phyloP scores from a whole-genome alignment of 1,140 invertebrate species.

The Magallana gigas region DNA sequence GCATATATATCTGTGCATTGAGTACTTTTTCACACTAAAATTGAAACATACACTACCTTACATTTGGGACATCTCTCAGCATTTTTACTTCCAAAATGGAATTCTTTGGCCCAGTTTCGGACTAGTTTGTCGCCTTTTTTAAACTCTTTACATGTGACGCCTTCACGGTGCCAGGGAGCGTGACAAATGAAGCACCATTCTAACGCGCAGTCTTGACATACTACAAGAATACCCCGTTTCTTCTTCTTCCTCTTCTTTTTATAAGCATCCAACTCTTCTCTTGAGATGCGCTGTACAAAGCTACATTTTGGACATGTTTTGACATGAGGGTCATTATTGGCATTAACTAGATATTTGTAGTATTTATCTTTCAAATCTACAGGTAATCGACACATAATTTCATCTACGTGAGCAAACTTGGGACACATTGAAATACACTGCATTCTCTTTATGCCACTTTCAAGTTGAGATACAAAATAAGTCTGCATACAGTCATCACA shows the following conservation, averaged over 20 bases:
- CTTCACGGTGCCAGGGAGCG: constrained; percentile 78
- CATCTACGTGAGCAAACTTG: constrained; percentile 74
- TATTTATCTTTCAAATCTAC: constrained; percentile 75
- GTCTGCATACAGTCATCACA: constrained; percentile 75
- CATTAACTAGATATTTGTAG: constrained; percentile 75
- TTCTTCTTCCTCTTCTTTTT: constrained; percentile 39
- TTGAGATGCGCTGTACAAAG: constrained; percentile 60
- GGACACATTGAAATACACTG: constrained; percentile 76
- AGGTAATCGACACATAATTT: constrained; percentile 73
- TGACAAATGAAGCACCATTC: constrained; percentile 80
- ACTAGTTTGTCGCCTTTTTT: constrained; percentile 78
- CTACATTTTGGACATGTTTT: constrained; percentile 80
- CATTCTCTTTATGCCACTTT: constrained; percentile 74
- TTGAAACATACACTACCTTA: constrained; percentile 72
- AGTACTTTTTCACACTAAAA: too few relatives aligned
- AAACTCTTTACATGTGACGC: constrained; percentile 78
- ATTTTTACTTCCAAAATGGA: constrained; percentile 78
- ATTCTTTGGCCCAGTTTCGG: constrained; percentile 78
- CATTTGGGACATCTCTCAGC: constrained; percentile 80
- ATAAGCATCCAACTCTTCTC: constrained; percentile 14
- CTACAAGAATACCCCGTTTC: constrained; percentile 67
- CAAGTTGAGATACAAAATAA: constrained; percentile 74
- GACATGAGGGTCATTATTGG: constrained; percentile 75
- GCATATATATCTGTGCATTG: too few relatives aligned
- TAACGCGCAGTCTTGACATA: constrained; percentile 76